Base-by-base conservation (phyloP, 2,888 invertebrate genomes). In the Caenorhabditis sp. region DNA sequence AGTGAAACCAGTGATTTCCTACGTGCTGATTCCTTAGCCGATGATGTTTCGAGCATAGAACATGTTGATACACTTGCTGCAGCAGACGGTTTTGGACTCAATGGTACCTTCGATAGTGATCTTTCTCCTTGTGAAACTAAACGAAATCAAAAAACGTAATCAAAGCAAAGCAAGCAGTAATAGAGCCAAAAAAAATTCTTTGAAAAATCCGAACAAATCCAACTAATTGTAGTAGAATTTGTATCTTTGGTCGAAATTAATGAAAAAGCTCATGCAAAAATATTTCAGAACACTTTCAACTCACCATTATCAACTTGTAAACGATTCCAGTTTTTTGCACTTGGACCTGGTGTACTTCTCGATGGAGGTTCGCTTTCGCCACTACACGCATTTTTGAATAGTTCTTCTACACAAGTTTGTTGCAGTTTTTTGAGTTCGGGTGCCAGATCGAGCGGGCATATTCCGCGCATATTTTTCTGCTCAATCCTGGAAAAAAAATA, bases 381-480 rank as follows among this genome's bases (percentile, higher is more conserved):
- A 20, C 76, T 77, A 38, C 80, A 81, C 17, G 82, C 79, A 23
- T 70, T 76, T 57, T 80, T 81, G 70, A 85, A 84, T 17, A 87
- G 68, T 21, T 83, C 82, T 58, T 87, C 87, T 5, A 87, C 82
- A 63, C 87, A 87, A 62, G 90, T 89, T 76, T 89, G 89, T 86
- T 91, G 91, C 63, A 91, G 88, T 26, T 89, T 87, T 27, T 87
- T 84, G 53, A 91, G 86, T 61, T 90, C 89, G 4, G 90, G 90
- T 50, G 90, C 89, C 67, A 91, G 88, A 80, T 91, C 90, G 56
- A 89, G 88, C 10, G 91, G 90, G 38, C 90, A 88, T 43, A 90
- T 88, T 14, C 90, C 90, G 20, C 89, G 86, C 64, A 89, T 88
- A 87, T 91, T 91, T 70, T 86, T 85, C 59, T 84, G 83, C 56